Base-by-base conservation (phyloP, 2,888 invertebrate species). In the Caradrina kadenii region DNA sequence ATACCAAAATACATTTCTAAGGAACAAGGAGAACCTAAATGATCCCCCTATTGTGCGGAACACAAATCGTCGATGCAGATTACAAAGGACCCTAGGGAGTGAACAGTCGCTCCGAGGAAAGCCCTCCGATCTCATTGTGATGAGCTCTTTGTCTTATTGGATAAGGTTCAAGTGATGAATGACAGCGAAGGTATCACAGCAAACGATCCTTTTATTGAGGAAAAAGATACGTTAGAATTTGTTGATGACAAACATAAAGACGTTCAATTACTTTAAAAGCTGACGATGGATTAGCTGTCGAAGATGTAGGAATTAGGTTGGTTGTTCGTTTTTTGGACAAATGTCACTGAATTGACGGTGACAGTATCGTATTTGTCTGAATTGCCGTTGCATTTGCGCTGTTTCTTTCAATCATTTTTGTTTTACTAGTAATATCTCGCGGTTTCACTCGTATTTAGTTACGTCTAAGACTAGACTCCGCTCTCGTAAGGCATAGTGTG, bases 21-120 rank as follows among this genome's bases (percentile, higher is more conserved):
- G 75, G 67, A 71, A 67, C 54, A 66, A 65, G 52, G 70, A 76
- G 82, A 63, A 84, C 76, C 79, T 83, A 84, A 85, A 83, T 83
- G 85, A 83, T 79, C 78, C 79, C 73, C 80, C 81, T 79, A 83
- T 86, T 86, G 83, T 86, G 73, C 65, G 75, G 79, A 73, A 79
- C 81, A 80, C 84, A 87, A 86, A 86, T 85, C 84, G 83, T 84
- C 80, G 83, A 88, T 87, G 87, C 86, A 87, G 82, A 88, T 86
- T 85, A 85, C 86, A 80, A 85, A 80, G 79, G 76, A 78, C 81
- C 82, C 86, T 78, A 76, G 82, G 79, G 83, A 81, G 79, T 76
- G 83, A 85, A 80, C 85, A 86, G 79, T 82, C 85, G 85, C 76
- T 82, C 62, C 63, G 63, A 74, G 79, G 81, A 81, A 83, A 83